A percentile compares a stretch with the other conserved stretches of the same genome.
phyloP scores from a whole-genome alignment of 2,797 vertebrate species.

The Buceros bicornis region DNA sequence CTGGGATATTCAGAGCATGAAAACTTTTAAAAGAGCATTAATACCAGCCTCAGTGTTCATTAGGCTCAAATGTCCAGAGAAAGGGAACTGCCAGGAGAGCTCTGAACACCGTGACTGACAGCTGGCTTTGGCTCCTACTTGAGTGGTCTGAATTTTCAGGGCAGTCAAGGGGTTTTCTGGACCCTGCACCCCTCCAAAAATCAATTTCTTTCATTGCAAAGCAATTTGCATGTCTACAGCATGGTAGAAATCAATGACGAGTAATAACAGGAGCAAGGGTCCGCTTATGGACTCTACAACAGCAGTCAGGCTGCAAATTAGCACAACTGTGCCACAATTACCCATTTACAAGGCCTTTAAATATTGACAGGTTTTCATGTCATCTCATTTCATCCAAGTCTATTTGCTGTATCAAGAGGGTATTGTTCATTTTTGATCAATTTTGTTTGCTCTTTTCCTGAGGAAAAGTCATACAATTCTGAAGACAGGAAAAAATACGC shows the following conservation, averaged over 20 bases:
- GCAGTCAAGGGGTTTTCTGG: neutral
- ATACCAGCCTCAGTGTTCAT: neutral
- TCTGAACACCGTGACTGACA: accelerated
- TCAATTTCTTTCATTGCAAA: neutral
- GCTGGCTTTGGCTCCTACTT: neutral
- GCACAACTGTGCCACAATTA: neutral
- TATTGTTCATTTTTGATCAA: constrained; percentile 31
- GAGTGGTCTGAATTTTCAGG: neutral
- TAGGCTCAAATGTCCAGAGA: neutral
- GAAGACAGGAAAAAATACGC: neutral
- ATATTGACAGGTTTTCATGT: constrained; percentile 29
- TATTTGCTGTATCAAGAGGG: constrained; percentile 1
- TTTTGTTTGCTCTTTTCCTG: constrained; percentile 36
- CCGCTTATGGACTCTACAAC: neutral
- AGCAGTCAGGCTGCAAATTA: neutral
- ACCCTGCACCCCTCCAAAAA: neutral
- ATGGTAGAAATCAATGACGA: neutral
- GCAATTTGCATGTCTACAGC: neutral
- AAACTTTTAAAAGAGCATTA: neutral
- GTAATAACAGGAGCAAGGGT: neutral
- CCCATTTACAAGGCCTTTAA: neutral
- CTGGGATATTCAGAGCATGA: neutral
- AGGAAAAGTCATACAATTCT: constrained; percentile 2
- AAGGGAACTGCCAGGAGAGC: neutral
- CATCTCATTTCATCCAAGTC: neutral